phyloP scores from a whole-genome alignment of 2,113 vertebrate species.

The Lophochroa leadbeateri region DNA sequence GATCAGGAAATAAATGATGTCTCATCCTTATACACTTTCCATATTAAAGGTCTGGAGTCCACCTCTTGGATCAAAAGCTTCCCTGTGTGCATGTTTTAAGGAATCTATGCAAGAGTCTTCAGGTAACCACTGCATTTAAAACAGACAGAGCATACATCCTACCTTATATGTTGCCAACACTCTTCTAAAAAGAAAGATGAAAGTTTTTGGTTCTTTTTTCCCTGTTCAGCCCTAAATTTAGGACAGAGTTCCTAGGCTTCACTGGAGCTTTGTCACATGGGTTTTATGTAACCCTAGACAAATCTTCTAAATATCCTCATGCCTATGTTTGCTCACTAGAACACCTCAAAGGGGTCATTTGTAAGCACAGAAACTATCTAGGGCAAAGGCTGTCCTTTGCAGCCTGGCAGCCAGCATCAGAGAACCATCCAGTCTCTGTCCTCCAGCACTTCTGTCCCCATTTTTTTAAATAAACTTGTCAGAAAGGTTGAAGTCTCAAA shows the following conservation, averaged over 20 bases:
- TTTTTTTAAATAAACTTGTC: neutral
- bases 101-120: neutral
- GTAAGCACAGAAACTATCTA: neutral
- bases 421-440: neutral
- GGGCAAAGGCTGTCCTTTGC: neutral
- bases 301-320: neutral
- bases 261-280: neutral
- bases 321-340: neutral
- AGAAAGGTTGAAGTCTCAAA: neutral
- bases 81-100: neutral
- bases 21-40: neutral
- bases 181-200: neutral
- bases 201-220: accelerated
- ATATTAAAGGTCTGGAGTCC: neutral
- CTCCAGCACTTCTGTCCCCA: neutral
- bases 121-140: neutral
- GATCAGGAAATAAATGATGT: neutral
- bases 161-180: neutral
- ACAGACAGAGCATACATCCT: neutral
- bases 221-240: neutral
- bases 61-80: neutral
- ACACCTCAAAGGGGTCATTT: neutral
- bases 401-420: neutral
- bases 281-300: neutral
- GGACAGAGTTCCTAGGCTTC: neutral